phyloP scores from a whole-genome alignment of 1,140 invertebrate genomes.

The Ericerus pela region DNA sequence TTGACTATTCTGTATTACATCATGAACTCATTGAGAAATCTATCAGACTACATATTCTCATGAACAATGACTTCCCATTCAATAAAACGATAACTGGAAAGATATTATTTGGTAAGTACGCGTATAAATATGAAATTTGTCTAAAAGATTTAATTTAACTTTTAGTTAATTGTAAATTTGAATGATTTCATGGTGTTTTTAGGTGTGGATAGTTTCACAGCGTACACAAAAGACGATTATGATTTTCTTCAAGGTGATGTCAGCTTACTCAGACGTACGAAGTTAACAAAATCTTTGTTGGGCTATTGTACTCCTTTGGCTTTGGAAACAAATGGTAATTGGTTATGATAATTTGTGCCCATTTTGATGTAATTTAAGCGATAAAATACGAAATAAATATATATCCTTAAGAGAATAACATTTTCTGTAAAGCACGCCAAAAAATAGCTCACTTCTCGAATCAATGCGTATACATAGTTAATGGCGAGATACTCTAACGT shows the following conservation, averaged over 20 bases:
- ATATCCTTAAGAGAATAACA: not conserved
- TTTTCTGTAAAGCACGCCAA: not conserved
- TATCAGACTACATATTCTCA: conserved; percentile 65
- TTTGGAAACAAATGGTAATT: conserved; percentile 60
- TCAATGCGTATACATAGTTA: too few species aligned
- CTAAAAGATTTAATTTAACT: not conserved
- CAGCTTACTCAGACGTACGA: conserved; percentile 51
- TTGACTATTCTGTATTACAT: conserved; percentile 61
- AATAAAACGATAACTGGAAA: conserved; percentile 51
- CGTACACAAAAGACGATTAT: conserved; percentile 62
- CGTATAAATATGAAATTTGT: not conserved
- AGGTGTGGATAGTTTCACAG: conserved; percentile 42
- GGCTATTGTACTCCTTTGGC: conserved; percentile 67
- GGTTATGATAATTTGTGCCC: not conserved
- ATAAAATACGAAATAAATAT: not conserved
- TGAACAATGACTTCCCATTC: conserved; percentile 58
- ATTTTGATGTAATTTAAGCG: not conserved
- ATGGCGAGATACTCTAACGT: too few species aligned
- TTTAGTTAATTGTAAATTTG: not conserved
- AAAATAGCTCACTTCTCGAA: too few species aligned
- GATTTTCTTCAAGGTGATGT: conserved; percentile 45
- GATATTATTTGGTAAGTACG: conserved; percentile 50
- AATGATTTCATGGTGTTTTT: not conserved
- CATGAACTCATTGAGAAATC: conserved; percentile 62
- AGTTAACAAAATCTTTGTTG: conserved; percentile 52